Conservation (phyloP, 2,888 invertebrate genomes). For the Folsomia candida region DNA sequence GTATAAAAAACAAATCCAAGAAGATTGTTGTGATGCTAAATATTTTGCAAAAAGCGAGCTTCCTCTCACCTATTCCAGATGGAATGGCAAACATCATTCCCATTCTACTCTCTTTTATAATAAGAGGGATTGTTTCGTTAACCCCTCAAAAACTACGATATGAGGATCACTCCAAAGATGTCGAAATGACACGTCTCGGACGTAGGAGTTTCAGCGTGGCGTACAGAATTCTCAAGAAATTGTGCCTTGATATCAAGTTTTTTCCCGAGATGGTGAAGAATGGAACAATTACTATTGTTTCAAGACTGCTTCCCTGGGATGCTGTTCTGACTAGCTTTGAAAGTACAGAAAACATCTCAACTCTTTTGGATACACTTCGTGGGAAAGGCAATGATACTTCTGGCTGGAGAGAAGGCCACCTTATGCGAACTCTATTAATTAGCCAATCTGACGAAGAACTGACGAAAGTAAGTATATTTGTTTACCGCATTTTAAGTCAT, state of each 20-base stretch:
- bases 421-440: constrained; percentile 27
- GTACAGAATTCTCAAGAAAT: constrained; percentile 33
- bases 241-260: constrained; percentile 20
- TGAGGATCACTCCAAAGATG: constrained; percentile 20
- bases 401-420: constrained; percentile 42
- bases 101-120: constrained; percentile 16
- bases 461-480: too few species aligned
- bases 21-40: constrained; percentile 36
- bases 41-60: constrained; percentile 33
- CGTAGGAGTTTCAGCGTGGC: constrained; percentile 29
- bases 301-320: constrained; percentile 20
- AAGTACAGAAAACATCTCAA: constrained; percentile 10
- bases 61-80: constrained; percentile 24
- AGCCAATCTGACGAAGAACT: constrained; percentile 25
- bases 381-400: constrained; percentile 34
- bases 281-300: constrained; percentile 24
- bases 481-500: too few species aligned
- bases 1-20: constrained; percentile 26
- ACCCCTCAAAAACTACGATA: constrained; percentile 18
- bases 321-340: background rate
- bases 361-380: constrained; percentile 20
- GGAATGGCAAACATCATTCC: constrained; percentile 22
- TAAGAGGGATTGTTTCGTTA: constrained; percentile 36
- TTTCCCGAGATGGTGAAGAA: constrained; percentile 27
- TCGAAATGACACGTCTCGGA: constrained; percentile 28